Base-by-base conservation (phyloP, 2,888 invertebrate species). In the Abscondita cerata region DNA sequence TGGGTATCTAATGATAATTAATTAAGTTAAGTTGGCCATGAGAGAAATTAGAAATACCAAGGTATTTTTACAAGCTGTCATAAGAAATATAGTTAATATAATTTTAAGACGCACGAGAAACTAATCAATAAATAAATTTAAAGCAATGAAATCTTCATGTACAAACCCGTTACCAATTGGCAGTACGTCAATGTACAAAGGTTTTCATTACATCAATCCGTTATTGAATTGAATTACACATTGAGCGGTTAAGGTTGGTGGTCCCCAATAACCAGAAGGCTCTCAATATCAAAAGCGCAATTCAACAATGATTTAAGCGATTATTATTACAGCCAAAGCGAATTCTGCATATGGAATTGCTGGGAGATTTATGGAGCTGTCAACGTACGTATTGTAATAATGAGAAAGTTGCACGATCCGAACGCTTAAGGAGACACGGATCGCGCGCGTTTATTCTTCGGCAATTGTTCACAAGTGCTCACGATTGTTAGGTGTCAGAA, bases 311-410 rank as follows among this genome's bases (percentile, higher is more conserved):
- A 67, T 67, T 60, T 64, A 67, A 65, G 52, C 62, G 65, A 65
- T 65, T 64, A 62, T 59, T 55, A 40, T 60, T 60, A 62, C 59
- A 59, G 56, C 59, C 60, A 55, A 47, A 50, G 65, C 63, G 60
- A 68, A 65, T 63, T 52, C 62, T 64, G 67, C 68, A 65, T 65
- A 66, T 67, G 64, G 64, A 62, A 64, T 64, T 57, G 67, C 36
- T 50, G 47, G 52, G 62, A 66, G 65, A 70, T 68, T 69, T 70
- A 69, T 71, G 67, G 69, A 69, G 66, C 69, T 70, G 69, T 70
- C 70, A 70, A 62, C 68, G 59, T 63, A 66, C 66, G 70, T 66
- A 71, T 70, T 71, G 69, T 72, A 70, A 68, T 71, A 73, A 72
- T 71, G 69, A 69, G 70, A 66, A 67, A 64, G 67, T 66, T 62